Evolutionary conservation across 2,888 invertebrate species (phyloP).

Genomic region (Agrenia bidenticulata): DNA sequence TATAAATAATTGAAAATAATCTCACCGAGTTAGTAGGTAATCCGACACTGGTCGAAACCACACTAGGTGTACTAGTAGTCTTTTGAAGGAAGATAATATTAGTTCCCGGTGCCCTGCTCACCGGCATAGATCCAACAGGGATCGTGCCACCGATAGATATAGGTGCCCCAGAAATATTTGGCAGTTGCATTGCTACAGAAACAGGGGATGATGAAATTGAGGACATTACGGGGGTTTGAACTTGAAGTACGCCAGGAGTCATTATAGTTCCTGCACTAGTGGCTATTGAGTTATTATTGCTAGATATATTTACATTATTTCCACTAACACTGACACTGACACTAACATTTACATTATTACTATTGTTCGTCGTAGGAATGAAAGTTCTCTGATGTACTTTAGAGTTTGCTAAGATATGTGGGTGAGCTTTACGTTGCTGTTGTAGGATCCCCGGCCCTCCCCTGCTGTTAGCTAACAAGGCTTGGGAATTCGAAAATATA

Average conservation of each 20-base stretch:
- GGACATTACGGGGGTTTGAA: background rate
- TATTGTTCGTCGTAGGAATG: slow-evolving; percentile 16
- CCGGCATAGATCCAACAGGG: slow-evolving; percentile 36
- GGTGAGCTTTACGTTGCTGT: slow-evolving; percentile 47
- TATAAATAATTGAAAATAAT: background rate
- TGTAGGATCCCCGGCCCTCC: slow-evolving; percentile 45
- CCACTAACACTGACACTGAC: slow-evolving; percentile 1
- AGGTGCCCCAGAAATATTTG: background rate
- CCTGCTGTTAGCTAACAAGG: slow-evolving; percentile 29
- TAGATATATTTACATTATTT: slow-evolving; percentile 15
- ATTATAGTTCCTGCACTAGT: slow-evolving; percentile 10
- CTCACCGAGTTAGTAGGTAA: background rate
- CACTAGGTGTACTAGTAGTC: slow-evolving; percentile 25
- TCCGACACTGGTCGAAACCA: slow-evolving; percentile 4
- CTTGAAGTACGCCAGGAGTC: background rate
- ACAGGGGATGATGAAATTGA: background rate
- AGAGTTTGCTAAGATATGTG: slow-evolving; percentile 43
- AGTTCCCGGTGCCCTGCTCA: slow-evolving; percentile 28
- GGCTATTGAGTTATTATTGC: slow-evolving; percentile 12
- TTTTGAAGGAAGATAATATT: slow-evolving; percentile 51
- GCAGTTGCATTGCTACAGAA: background rate
- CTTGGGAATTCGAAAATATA: slow-evolving; percentile 38
- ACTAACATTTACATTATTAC: slow-evolving; percentile 6
- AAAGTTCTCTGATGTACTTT: slow-evolving; percentile 36
- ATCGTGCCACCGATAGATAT: slow-evolving; percentile 9